A percentile compares a stretch with the other conserved stretches of the same genome.
Evolutionary conservation across 2,888 invertebrate species (phyloP).

Genomic region (Drosophila nigritarsus): DNA sequence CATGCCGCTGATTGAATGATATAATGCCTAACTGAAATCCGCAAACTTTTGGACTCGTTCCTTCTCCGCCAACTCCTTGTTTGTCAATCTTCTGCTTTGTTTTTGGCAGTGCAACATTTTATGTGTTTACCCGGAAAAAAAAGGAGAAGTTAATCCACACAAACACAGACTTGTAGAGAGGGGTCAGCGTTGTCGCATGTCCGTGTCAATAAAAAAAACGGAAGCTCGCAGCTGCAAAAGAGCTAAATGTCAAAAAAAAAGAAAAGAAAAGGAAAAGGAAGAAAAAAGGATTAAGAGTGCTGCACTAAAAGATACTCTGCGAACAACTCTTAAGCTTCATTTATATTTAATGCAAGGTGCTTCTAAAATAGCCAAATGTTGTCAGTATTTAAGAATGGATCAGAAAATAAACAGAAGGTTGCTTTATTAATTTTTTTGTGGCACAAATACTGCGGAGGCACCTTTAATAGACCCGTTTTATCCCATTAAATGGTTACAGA

Average conservation of each 20-base stretch:
- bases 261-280: neutral
- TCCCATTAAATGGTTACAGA: constrained; percentile 2
- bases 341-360: neutral
- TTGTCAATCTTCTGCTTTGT: neutral
- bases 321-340: neutral
- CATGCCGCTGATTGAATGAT: constrained; percentile 49
- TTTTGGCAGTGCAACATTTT: constrained; percentile 20
- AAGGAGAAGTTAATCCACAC: constrained; percentile 19
- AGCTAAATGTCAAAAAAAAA: constrained; percentile 9
- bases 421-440: neutral
- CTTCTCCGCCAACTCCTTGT: neutral
- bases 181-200: constrained; percentile 25
- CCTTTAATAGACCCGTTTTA: neutral
- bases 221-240: constrained; percentile 50
- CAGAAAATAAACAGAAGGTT: no score
- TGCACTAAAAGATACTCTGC: constrained; percentile 14
- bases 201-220: constrained; percentile 43
- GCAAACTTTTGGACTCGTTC: neutral
- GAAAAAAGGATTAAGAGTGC: neutral
- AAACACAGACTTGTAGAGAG: constrained; percentile 1
- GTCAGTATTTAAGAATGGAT: neutral
- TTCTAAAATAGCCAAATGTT: neutral
- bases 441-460: neutral
- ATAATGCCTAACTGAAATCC: constrained; percentile 21
- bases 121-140: constrained; percentile 28